Conservation (phyloP, 1,140 invertebrate species). For the Drosophila elegans region DNA sequence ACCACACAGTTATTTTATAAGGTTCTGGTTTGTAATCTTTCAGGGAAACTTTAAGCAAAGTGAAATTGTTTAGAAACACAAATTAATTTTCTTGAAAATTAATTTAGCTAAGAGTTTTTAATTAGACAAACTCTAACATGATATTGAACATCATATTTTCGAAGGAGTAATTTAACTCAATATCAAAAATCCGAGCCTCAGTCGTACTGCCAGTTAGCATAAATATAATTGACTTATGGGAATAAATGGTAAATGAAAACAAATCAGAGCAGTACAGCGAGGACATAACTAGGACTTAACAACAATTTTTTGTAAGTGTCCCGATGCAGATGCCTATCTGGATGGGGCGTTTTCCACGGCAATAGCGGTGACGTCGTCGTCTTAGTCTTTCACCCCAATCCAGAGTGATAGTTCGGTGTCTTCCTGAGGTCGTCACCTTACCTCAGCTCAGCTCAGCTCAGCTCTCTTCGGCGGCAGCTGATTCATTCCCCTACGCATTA, state of each 20-base stretch:
- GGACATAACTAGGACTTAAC: background rate
- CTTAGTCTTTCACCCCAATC: slow-evolving; percentile 33
- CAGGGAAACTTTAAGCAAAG: too few species aligned
- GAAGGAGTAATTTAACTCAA: too few species aligned
- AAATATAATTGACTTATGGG: too few species aligned
- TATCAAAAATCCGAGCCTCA: too few species aligned
- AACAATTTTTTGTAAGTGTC: slow-evolving; percentile 13
- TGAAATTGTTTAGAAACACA: too few species aligned
- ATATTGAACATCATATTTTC: too few species aligned
- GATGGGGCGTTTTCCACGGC: slow-evolving; percentile 61
- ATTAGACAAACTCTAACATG: too few species aligned
- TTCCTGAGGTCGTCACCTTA: slow-evolving; percentile 32
- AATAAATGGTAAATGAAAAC: background rate
- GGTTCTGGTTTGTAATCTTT: too few species aligned
- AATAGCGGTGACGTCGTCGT: slow-evolving; percentile 20
- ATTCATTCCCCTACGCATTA: slow-evolving; percentile 82
- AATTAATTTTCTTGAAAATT: too few species aligned
- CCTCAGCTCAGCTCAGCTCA: slow-evolving; percentile 10
- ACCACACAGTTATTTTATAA: too few species aligned
- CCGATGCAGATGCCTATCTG: slow-evolving; percentile 65
- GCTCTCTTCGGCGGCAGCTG: slow-evolving; percentile 57
- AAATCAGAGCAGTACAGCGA: background rate
- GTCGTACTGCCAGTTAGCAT: too few species aligned
- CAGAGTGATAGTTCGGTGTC: slow-evolving; percentile 32
- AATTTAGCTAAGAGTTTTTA: too few species aligned